Base-by-base conservation (phyloP, 2,888 invertebrate genomes). In the Habrosyne pyritoides region DNA sequence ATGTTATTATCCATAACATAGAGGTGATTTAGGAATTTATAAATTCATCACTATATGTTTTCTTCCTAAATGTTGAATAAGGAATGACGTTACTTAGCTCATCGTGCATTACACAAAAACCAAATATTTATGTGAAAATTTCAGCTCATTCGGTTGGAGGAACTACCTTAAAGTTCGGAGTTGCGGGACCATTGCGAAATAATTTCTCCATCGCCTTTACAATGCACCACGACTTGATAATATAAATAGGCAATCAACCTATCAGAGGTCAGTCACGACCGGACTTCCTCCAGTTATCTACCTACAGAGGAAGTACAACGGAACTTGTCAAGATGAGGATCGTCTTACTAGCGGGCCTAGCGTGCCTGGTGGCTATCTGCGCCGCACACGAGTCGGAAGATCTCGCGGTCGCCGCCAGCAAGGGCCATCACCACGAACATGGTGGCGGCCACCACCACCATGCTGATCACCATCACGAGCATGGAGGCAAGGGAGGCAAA, bases 401-500 rank as follows among this genome's bases (percentile, higher is more conserved):
- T 71, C 90, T 84, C 57, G 93, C 91, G 24, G 86, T 93, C 59
- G 93, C 92, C 14, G 93, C 93, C 36, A 93, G 93, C 65, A 91
- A 89, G 61, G 86, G 89, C 10, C 87, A 89, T 70, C 89, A 91
- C 64, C 88, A 87, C 69, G 94, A 94, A 73, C 91, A 93, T 63
- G 95, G 95, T 22, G 95, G 95, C 36, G 96, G 96, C 0, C 93
- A 95, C 61, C 93, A 94, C 47, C 94, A 95, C 70, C 94, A 95
- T 65, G 93, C 83, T 0, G 94, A 95, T 61, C 95, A 96, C 67
- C 95, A 95, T 75, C 94, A 94, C 66, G 93, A 94, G 21, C 95
- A 96, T 75, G 96, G 96, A 12, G 95, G 95, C 63, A 95, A 96
- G 72, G 95, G 95, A 0, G 95, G 95, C 65, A 96, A 97, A 73